Evolutionary conservation across 2,888 invertebrate genomes (phyloP).

Genomic region (Rugalucina vietnamica): DNA sequence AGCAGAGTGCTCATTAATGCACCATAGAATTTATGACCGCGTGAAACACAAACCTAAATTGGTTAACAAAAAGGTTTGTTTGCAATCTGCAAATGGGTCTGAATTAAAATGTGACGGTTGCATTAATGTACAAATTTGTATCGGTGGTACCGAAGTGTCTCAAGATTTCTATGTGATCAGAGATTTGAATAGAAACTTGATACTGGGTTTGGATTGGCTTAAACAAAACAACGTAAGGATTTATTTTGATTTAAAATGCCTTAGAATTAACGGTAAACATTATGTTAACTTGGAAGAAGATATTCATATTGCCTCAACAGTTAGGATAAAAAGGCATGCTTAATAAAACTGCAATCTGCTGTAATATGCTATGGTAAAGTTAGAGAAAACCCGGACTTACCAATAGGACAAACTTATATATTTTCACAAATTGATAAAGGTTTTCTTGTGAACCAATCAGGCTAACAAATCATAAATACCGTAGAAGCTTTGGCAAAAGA

Average conservation of each 20-base stretch:
- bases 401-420: neutral
- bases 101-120: conserved; percentile 19
- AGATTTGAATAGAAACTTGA: conserved; percentile 27
- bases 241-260: conserved; percentile 32
- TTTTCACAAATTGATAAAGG: conserved; percentile 14
- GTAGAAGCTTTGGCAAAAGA: neutral
- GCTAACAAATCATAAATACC: neutral
- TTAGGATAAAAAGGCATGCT: neutral
- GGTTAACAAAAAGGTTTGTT: neutral
- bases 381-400: neutral
- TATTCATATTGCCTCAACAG: conserved; percentile 22
- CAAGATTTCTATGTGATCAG: conserved; percentile 14
- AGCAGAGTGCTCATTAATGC: conserved; percentile 38
- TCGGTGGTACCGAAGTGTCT: conserved; percentile 26
- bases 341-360: conserved; percentile 20
- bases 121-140: conserved; percentile 20
- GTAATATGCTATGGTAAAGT: neutral
- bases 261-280: conserved; percentile 12
- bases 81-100: conserved; percentile 23
- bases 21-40: conserved; percentile 31
- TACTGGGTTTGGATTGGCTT: conserved; percentile 24
- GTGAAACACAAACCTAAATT: conserved; percentile 24
- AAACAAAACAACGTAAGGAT: neutral
- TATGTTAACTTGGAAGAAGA: conserved; percentile 26
- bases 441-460: conserved; percentile 18